These are phyloP conservation scores for Cydia fagiglandana DNA, from an alignment of 1,140 invertebrate species.

Conservation along the genomic window DNA sequence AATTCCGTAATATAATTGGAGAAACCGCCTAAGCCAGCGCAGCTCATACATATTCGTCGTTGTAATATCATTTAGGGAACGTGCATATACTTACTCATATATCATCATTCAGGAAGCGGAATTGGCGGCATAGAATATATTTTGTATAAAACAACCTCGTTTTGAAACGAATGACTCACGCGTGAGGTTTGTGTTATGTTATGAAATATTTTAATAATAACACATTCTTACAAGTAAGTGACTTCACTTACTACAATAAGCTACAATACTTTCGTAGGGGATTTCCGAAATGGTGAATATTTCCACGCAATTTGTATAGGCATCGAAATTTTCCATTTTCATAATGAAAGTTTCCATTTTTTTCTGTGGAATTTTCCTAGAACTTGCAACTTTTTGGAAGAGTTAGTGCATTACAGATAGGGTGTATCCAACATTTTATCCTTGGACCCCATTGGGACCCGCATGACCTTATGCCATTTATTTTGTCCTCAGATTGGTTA, in stretches of 20 bases:
- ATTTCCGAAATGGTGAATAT: too few relatives aligned
- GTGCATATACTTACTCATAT: neutral
- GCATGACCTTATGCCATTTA: constrained; percentile 11
- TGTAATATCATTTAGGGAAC: constrained; percentile 27
- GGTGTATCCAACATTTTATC: neutral
- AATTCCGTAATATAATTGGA: constrained; percentile 25
- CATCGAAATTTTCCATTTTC: too few relatives aligned
- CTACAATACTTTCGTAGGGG: too few relatives aligned
- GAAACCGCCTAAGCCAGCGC: constrained; percentile 14
- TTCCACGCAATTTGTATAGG: too few relatives aligned
- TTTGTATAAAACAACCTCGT: neutral
- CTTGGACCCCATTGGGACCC: too few relatives aligned
- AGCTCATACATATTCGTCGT: constrained; percentile 25
- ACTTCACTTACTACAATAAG: too few relatives aligned
- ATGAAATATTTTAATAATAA: neutral
- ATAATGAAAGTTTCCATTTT: too few relatives aligned
- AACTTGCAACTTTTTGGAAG: too few relatives aligned
- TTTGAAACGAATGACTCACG: neutral
- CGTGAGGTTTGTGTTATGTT: neutral
- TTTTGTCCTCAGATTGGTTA: constrained; percentile 62
- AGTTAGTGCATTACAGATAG: too few relatives aligned
- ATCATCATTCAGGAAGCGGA: neutral
- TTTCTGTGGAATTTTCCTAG: too few relatives aligned
- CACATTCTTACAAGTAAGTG: too few relatives aligned
- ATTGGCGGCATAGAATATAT: neutral